phyloP scores from a whole-genome alignment of 2,888 invertebrate genomes.

The Coenonympha arcania region DNA sequence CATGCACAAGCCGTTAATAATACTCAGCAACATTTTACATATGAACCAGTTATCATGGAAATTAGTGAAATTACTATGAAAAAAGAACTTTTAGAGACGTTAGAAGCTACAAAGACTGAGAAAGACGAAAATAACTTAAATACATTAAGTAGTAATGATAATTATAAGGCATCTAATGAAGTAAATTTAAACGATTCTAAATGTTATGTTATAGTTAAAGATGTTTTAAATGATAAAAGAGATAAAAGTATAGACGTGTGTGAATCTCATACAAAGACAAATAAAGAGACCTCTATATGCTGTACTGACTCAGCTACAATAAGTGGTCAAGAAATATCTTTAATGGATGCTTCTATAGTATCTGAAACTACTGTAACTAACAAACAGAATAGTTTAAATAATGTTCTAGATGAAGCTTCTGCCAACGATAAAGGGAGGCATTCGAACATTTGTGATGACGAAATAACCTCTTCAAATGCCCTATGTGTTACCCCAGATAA shows the following conservation, averaged over 20 bases:
- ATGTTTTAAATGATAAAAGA: not conserved
- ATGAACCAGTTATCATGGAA: not conserved
- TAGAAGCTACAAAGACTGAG: not conserved
- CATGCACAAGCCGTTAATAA: not conserved
- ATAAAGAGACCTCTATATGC: not conserved
- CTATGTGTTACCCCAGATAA: not conserved
- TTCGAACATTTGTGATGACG: not conserved
- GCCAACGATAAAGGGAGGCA: not conserved
- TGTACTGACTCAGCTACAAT: not conserved
- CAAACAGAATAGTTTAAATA: not conserved
- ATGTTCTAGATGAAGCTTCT: not conserved
- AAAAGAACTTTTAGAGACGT: not conserved
- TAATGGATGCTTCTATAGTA: not conserved
- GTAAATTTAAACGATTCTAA: not conserved
- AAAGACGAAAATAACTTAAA: not conserved
- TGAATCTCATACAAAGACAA: not conserved
- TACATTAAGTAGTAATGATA: not conserved
- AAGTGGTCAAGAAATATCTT: not conserved
- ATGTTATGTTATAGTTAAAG: not conserved
- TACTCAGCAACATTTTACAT: not conserved
- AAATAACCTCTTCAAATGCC: not conserved
- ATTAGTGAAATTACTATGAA: not conserved
- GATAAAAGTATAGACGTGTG: not conserved
- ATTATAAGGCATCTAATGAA: too few species aligned
- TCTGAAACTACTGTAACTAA: not conserved